Evolutionary conservation across 2,113 vertebrate genomes (phyloP), one percentile per base, ranked within the genome.

Genomic region (Acanthochromis polyacanthus): DNA sequence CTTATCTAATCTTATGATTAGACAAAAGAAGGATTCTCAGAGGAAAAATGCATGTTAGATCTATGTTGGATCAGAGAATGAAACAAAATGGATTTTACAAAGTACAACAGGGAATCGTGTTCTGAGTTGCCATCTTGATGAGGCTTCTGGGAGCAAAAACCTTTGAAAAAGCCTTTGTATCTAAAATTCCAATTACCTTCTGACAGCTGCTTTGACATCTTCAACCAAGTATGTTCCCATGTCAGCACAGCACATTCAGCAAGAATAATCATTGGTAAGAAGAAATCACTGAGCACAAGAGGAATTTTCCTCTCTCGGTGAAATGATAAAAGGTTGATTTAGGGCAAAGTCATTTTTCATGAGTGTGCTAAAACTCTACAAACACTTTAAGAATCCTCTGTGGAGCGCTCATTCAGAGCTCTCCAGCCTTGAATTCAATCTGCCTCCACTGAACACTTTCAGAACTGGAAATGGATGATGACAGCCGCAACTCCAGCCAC

Each of bases 111-210:
- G 67, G n/a, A 15, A 22, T 11, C 2, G 51, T 28, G 51, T 61
- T 64, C 46, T 58, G 20, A 55, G 38, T 63, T 36, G 17, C 1
- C 8, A 14, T 50, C 57, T 58, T 28, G 38, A 78, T 67, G 22
- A 78, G 60, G 46, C 73, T 11, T 56, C 70, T 28, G 61, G 68
- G 57, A 71, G 32, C 15, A 22, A 36, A 36, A 36, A 36, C 6
- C 32, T 9, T 36, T 36, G 3, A 78, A 71, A 36, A 28, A 60
- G 30, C 62, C 20, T 12, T 45, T 71, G 28, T 80, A 78, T 75
- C 40, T 48, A 20, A 73, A 78, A 68, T 38, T 81, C 36, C 67
- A 75, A 60, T 77, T 80, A 59, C 58, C 57, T 75, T 82, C 32
- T 55, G 68, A 58, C 59, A 81, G 56, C 28, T 6, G 10, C 1